phyloP scores from a whole-genome alignment of 2,113 vertebrate genomes.

The Petromus typicus region DNA sequence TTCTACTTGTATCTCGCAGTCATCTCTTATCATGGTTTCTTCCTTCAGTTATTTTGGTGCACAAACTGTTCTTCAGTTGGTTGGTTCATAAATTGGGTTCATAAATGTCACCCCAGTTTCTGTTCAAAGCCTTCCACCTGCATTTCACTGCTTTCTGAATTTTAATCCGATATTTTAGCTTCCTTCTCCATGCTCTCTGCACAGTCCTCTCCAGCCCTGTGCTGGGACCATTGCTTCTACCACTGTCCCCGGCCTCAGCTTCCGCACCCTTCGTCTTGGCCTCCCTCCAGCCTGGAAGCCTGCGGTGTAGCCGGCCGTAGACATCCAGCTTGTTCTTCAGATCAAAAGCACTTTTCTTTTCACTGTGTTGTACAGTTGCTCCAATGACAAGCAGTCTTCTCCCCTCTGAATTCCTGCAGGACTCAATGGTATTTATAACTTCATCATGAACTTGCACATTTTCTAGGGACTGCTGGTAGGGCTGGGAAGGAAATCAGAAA shows the following conservation, averaged over 20 bases:
- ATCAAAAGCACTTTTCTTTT: conserved; percentile 4
- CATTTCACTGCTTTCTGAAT: conserved; percentile 14
- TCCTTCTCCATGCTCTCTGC: neutral
- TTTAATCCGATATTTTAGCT: neutral
- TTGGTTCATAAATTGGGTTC: neutral
- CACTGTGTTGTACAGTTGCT: neutral
- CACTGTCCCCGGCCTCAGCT: neutral
- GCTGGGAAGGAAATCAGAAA: neutral
- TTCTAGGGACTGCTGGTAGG: neutral
- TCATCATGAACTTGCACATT: neutral
- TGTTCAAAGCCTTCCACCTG: neutral
- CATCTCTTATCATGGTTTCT: neutral
- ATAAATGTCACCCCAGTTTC: neutral
- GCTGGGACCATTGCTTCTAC: neutral
- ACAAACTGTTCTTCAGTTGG: neutral
- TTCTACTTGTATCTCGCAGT: neutral
- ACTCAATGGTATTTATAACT: neutral
- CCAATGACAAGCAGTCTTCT: neutral
- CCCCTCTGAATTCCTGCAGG: neutral
- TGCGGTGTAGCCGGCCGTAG: neutral
- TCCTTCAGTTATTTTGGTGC: neutral
- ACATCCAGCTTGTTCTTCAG: neutral
- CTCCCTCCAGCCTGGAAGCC: neutral
- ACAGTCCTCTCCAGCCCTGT: neutral
- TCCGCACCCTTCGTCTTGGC: neutral